Evolutionary conservation across 1,140 invertebrate genomes (phyloP).

Genomic region (Steinernema feltiae): DNA sequence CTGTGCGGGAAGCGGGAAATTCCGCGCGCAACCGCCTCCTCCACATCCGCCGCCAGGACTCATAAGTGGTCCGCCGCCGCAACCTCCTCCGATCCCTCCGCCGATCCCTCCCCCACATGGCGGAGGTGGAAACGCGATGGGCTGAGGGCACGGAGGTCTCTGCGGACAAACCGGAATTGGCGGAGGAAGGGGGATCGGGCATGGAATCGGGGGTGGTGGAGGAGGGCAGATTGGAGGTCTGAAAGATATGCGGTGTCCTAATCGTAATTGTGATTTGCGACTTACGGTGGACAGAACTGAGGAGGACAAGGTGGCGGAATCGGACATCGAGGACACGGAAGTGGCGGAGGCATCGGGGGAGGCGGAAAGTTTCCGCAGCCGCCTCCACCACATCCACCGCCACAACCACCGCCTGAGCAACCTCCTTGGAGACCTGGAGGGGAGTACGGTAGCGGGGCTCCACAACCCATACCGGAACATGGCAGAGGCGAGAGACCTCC

Average conservation of each 20-base stretch:
- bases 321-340: not conserved
- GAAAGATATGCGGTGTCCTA: too few species aligned
- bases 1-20: not conserved
- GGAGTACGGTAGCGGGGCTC: not conserved
- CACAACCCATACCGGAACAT: not conserved
- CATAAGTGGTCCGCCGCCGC: not conserved
- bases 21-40: not conserved
- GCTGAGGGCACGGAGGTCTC: not conserved
- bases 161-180: conserved; percentile 3
- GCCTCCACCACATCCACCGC: not conserved
- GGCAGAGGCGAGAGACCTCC: too few species aligned
- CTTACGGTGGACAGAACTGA: conserved; percentile 32
- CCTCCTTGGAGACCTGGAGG: not conserved
- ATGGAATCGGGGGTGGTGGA: conserved; percentile 29
- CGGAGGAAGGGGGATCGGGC: conserved; percentile 27
- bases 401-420: not conserved
- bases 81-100: not conserved
- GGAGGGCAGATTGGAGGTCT: conserved; percentile 37
- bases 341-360: not conserved
- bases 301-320: conserved; percentile 11
- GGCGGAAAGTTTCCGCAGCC: not conserved
- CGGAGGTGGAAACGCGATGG: not conserved
- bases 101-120: conserved; percentile 9
- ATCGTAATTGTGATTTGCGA: too few species aligned
- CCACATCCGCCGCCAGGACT: conserved; percentile 4